Base-by-base conservation (phyloP, 2,888 invertebrate genomes). In the Ecliptopera silaceata region DNA sequence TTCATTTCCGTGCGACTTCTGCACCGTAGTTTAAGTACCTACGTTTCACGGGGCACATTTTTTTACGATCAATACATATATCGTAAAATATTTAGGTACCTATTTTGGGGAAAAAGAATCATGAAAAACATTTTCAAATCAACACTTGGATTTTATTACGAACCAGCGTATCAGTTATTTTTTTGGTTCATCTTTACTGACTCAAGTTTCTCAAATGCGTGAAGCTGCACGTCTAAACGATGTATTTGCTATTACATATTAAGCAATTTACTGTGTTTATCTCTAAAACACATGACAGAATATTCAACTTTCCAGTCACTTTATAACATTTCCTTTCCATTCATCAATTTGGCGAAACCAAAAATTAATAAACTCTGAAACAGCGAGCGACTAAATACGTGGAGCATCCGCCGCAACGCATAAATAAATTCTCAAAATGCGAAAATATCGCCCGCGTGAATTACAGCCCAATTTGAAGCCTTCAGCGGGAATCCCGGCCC, bases 1-100 rank as follows among this genome's bases (percentile, higher is more conserved):
- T 54, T 55, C 57, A 60, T 60, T 63, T 63, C 63, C 63, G 59
- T 32, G 38, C 12, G 29, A 42, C 48, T 48, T 31, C 12, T 55
- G 54, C 54, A 20, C 43, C 43, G 18, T 32, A 20, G 11, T 12
- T 15, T 17, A 26, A 18, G 41, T 12, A 42, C n/a, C n/a, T n/a
- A n/a, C 10, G 10, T 20, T 34, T 36, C 36, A 5, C 26, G 26
- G 26, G 6, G 5, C 6, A 4, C 26, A 2, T 26, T 26, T 26
- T 26, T 26, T 26, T 26, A 26, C 26, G 4, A 8, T 26, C 26
- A 8, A 26, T 26, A 6, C n/a, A 1, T 26, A 4, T 20, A 20
- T 3, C 20, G 20, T 20, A 20, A 20, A 20, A 20, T 26, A 6
- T 26, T 1, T 8, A 26, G 10, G n/a, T n/a, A n/a, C n/a, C n/a